These are phyloP conservation scores for Tribolium madens DNA, from an alignment of 1,140 invertebrate genomes.

Conservation along the genomic window DNA sequence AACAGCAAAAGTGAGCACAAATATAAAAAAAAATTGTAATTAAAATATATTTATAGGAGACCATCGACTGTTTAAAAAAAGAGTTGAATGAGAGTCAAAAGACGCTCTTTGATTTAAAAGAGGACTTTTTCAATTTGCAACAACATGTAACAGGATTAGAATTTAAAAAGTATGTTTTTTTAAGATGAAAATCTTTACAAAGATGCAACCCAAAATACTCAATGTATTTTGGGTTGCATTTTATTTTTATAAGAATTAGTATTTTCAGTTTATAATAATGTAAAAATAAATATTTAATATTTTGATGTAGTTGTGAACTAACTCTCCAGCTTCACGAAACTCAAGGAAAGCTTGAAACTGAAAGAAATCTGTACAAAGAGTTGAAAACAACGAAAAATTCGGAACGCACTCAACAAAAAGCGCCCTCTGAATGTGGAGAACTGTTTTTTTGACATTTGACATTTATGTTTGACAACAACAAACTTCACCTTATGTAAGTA, in stretches of 20 bases:
- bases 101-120: slow-evolving; percentile 48
- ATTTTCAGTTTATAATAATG: too few species aligned
- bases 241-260: too few species aligned
- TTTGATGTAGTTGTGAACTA: slow-evolving; percentile 49
- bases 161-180: slow-evolving; percentile 50
- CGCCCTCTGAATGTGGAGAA: not conserved
- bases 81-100: slow-evolving; percentile 40
- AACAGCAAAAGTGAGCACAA: too few species aligned
- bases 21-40: too few species aligned
- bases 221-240: too few species aligned
- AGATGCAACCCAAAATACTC: too few species aligned
- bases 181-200: too few species aligned
- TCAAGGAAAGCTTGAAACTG: slow-evolving; percentile 52
- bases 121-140: slow-evolving; percentile 46
- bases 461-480: slow-evolving; percentile 3
- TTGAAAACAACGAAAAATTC: slow-evolving; percentile 48
- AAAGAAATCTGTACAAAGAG: slow-evolving; percentile 48
- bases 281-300: too few species aligned
- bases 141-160: slow-evolving; percentile 51
- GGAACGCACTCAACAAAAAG: slow-evolving; percentile 38
- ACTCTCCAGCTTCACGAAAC: slow-evolving; percentile 53
- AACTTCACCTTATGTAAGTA: too few species aligned
- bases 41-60: slow-evolving; percentile 11
- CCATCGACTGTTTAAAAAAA: slow-evolving; percentile 31
- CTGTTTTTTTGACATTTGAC: not conserved